Conservation (phyloP, 2,113 vertebrate genomes). For the Serranochromis macrocephalus region DNA sequence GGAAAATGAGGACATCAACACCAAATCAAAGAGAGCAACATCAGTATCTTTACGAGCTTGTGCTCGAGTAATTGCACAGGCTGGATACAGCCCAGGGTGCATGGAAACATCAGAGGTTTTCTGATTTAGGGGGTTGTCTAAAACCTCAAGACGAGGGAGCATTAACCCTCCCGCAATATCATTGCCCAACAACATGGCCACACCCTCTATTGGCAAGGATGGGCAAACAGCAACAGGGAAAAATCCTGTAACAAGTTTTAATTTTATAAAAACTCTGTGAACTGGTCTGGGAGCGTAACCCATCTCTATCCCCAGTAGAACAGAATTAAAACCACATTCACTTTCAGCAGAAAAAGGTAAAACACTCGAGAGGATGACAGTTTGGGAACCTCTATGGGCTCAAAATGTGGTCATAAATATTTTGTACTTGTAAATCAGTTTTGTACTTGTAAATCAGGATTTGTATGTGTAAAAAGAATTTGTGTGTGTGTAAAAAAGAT, state of each 20-base stretch:
- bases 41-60: rapidly evolving
- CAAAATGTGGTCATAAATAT: too few relatives aligned
- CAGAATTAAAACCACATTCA: too few relatives aligned
- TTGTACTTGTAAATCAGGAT: too few relatives aligned
- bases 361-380: too few relatives aligned
- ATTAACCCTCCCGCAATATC: rapidly evolving
- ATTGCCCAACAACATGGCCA: not conserved
- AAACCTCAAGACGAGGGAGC: rapidly evolving
- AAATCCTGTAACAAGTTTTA: rapidly evolving
- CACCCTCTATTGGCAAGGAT: not conserved
- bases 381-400: too few relatives aligned
- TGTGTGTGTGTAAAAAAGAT: too few relatives aligned
- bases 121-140: not conserved
- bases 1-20: not conserved
- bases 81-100: not conserved
- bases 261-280: too few relatives aligned
- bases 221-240: not conserved
- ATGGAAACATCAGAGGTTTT: rapidly evolving
- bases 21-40: rapidly evolving
- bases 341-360: too few relatives aligned
- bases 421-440: too few relatives aligned
- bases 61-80: rapidly evolving
- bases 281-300: too few relatives aligned
- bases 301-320: rapidly evolving
- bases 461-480: too few relatives aligned